A percentile compares a stretch with the other conserved stretches of the same genome.
phyloP scores from a whole-genome alignment of 1,140 invertebrate genomes.

The Temnothorax curvispinosus region DNA sequence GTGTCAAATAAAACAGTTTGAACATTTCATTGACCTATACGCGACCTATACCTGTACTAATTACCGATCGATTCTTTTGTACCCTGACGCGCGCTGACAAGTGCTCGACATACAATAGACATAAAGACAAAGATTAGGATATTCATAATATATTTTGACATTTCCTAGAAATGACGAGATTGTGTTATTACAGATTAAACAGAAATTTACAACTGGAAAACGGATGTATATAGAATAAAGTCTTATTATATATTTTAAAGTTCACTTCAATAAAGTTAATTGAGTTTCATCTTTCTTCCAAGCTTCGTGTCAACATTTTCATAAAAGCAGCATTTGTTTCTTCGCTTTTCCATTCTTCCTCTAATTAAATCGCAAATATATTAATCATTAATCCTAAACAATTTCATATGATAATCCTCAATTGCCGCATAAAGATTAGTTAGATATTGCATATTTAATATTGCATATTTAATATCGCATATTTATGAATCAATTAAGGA shows the following conservation, averaged over 20 bases:
- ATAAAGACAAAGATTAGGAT: neutral
- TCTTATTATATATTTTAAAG: neutral
- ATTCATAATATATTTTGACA: constrained; percentile 14
- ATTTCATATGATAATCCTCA: neutral
- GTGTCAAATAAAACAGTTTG: neutral
- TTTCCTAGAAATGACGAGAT: neutral
- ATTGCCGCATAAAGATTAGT: neutral
- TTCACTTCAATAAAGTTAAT: constrained; percentile 1
- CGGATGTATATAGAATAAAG: neutral
- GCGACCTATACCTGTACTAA: neutral
- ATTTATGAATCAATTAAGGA: neutral
- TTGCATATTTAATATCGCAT: too few species aligned
- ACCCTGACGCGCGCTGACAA: neutral
- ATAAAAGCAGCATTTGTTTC: neutral
- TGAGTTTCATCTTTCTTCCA: neutral
- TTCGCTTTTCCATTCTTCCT: neutral
- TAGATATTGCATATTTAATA: neutral
- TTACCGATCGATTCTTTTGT: neutral
- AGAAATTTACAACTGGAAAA: neutral
- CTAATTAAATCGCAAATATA: neutral
- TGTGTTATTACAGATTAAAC: constrained; percentile 11
- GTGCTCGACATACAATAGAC: neutral
- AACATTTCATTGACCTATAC: neutral
- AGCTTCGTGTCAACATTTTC: neutral
- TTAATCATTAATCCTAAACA: neutral